Conservation (phyloP, 1,140 invertebrate genomes). For the Drosophila rufa region DNA sequence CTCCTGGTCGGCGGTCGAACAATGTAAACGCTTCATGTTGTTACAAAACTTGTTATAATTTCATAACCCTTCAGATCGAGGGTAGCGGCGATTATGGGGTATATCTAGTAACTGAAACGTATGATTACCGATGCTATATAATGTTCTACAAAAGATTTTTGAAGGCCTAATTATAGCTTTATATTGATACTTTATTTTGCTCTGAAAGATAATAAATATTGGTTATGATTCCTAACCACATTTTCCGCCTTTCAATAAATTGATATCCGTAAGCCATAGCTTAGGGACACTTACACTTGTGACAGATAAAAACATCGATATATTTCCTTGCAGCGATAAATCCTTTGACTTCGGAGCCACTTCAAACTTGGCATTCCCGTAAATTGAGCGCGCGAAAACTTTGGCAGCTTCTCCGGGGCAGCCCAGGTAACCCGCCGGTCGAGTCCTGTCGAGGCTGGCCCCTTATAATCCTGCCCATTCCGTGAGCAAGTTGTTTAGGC, state of each 20-base stretch:
- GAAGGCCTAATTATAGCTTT: too few relatives aligned
- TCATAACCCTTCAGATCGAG: conserved; percentile 49
- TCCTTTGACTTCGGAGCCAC: conserved; percentile 12
- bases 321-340: conserved; percentile 17
- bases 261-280: conserved; percentile 1
- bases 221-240: not conserved
- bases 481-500: conserved; percentile 73
- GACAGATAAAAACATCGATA: conserved; percentile 5
- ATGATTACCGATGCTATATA: accelerated
- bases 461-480: conserved; percentile 18
- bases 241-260: not conserved
- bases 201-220: not conserved
- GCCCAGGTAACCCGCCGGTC: conserved; percentile 27
- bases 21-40: conserved; percentile 82
- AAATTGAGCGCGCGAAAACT: conserved; percentile 26
- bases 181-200: too few relatives aligned
- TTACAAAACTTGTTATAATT: conserved; percentile 83
- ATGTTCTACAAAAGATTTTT: not conserved
- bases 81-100: conserved; percentile 23
- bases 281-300: not conserved
- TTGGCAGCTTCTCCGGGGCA: not conserved
- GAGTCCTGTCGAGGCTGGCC: not conserved
- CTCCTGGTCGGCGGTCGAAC: conserved; percentile 39
- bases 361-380: conserved; percentile 29
- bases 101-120: not conserved